Evolutionary conservation across 2,888 invertebrate species (phyloP).

Genomic region (Pachymerium ferrugineum): DNA sequence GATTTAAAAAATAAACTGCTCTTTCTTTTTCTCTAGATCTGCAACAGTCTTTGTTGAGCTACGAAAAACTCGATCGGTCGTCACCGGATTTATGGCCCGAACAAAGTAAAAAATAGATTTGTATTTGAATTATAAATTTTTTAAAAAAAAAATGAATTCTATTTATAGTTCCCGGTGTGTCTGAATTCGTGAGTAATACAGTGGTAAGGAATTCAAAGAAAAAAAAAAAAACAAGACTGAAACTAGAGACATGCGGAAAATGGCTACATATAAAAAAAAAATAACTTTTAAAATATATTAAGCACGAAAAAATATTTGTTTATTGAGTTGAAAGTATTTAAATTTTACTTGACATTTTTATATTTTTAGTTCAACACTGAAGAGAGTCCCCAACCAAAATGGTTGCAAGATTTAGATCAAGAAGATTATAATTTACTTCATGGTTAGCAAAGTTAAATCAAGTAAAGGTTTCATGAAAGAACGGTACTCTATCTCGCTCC

Average conservation of each 20-base stretch:
- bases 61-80: slow-evolving; percentile 86
- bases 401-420: slow-evolving; percentile 47
- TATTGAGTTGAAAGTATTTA: neutral
- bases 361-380: slow-evolving; percentile 30
- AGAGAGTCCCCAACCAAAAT: slow-evolving; percentile 43
- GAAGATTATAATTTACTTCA: slow-evolving; percentile 50
- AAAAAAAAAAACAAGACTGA: no score
- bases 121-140: neutral
- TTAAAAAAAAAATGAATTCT: no score
- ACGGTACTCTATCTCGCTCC: no score
- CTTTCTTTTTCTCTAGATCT: slow-evolving; percentile 42
- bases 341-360: neutral
- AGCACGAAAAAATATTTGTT: no score
- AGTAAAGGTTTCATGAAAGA: no score
- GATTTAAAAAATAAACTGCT: neutral
- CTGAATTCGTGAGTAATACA: slow-evolving; percentile 60
- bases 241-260: no score
- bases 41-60: slow-evolving; percentile 74
- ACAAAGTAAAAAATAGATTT: slow-evolving; percentile 65
- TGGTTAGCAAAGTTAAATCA: slow-evolving; percentile 40
- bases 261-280: no score
- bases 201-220: no score
- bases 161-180: slow-evolving; percentile 73
- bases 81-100: slow-evolving; percentile 96
- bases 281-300: no score